phyloP scores from a whole-genome alignment of 2,888 invertebrate genomes.

The Lithophane ornitopus region DNA sequence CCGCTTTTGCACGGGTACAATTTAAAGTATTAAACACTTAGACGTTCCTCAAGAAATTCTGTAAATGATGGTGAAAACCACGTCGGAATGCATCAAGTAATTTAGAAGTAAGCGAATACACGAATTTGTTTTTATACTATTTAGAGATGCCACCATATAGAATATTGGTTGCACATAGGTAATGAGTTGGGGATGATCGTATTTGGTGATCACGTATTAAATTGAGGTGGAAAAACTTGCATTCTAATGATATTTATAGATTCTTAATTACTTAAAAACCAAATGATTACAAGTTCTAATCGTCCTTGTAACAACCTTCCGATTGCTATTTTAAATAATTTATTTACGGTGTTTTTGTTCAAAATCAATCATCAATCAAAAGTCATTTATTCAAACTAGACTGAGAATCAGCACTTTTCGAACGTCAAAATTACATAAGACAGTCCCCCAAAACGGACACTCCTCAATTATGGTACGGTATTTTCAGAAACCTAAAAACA shows the following conservation, averaged over 20 bases:
- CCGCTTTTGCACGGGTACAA: background rate
- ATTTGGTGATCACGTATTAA: background rate
- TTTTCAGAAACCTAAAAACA: background rate
- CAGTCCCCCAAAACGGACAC: too few relatives aligned
- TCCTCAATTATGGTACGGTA: conserved; percentile 4
- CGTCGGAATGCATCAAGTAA: background rate
- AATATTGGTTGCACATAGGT: too few relatives aligned
- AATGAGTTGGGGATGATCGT: background rate
- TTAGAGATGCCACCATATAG: background rate
- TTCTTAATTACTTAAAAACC: conserved; percentile 10
- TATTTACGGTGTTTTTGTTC: conserved; percentile 18
- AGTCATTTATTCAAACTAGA: too few relatives aligned
- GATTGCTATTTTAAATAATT: background rate
- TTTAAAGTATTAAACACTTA: conserved; percentile 7
- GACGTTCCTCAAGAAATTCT: background rate
- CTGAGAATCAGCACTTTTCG: too few relatives aligned
- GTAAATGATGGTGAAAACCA: background rate
- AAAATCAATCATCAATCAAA: too few relatives aligned
- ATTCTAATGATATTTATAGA: conserved; percentile 14
- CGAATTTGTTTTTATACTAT: background rate
- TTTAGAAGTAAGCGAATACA: background rate
- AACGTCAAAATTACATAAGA: too few relatives aligned
- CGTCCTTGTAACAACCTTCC: conserved; percentile 6
- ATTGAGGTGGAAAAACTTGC: background rate
- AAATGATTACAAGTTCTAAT: background rate